A percentile compares a stretch with the other conserved stretches of the same genome.
These are phyloP conservation scores for Nanger granti DNA, from an alignment of 2,113 vertebrate species.

Conservation along the genomic window DNA sequence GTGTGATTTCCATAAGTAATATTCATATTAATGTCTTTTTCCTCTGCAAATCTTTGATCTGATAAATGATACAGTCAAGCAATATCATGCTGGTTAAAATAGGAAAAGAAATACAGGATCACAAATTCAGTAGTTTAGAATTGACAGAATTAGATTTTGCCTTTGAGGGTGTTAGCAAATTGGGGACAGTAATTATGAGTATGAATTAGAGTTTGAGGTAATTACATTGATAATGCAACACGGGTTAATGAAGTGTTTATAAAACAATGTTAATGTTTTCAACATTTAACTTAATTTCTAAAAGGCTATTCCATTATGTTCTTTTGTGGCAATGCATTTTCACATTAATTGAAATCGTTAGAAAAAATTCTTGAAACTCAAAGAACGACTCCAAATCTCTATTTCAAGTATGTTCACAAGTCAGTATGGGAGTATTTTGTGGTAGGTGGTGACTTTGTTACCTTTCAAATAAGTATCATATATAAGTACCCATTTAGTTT, in stretches of 20 bases:
- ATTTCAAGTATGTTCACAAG: not conserved
- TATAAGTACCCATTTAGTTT: constrained; percentile 11
- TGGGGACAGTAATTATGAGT: not conserved
- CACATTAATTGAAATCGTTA: not conserved
- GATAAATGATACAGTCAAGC: not conserved
- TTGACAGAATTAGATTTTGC: not conserved
- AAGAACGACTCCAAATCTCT: not conserved
- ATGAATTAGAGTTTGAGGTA: not conserved
- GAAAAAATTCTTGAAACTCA: not conserved
- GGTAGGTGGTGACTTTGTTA: not conserved
- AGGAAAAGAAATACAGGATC: not conserved
- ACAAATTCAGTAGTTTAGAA: not conserved
- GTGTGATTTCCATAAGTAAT: not conserved
- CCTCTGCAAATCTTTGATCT: not conserved
- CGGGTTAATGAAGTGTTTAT: not conserved
- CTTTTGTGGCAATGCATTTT: not conserved
- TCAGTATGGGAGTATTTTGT: not conserved
- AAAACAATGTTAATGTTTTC: constrained; percentile 1
- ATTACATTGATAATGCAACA: not conserved
- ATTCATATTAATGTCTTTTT: not conserved
- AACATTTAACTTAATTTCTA: constrained; percentile 28
- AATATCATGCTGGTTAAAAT: not conserved
- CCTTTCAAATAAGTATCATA: constrained; percentile 12
- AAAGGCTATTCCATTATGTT: not conserved
- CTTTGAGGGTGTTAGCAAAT: constrained; percentile 1